Evolutionary conservation across 2,113 vertebrate species (phyloP).

Genomic region (Carollia perspicillata): DNA sequence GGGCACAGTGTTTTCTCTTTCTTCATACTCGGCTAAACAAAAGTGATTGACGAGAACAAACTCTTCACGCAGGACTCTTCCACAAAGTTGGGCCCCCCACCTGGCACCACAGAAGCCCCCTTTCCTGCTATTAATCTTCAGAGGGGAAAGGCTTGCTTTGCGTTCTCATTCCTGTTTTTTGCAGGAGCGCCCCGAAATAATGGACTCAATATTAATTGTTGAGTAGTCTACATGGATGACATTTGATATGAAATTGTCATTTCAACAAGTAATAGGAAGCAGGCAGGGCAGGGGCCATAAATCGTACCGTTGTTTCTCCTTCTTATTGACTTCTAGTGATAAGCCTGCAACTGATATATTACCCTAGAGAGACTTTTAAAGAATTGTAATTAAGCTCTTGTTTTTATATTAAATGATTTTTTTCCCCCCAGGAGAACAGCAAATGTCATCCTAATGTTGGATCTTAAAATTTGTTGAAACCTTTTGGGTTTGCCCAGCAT

Average conservation of each 20-base stretch:
- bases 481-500: background rate
- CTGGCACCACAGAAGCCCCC: background rate
- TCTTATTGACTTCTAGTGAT: background rate
- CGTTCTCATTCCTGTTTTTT: background rate
- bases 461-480: background rate
- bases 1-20: background rate
- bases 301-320: background rate
- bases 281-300: background rate
- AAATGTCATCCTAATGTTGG: background rate
- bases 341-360: background rate
- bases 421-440: background rate
- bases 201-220: background rate
- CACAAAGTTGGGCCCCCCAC: background rate
- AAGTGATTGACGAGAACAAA: background rate
- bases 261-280: background rate
- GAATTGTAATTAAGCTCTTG: conserved; percentile 16
- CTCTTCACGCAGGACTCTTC: background rate
- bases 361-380: background rate
- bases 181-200: background rate
- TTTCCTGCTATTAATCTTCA: background rate
- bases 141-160: background rate
- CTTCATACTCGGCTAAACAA: background rate
- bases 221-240: background rate
- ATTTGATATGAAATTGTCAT: background rate
- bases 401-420: background rate